phyloP scores from a whole-genome alignment of 2,888 invertebrate species.

The Rutpela maculata region DNA sequence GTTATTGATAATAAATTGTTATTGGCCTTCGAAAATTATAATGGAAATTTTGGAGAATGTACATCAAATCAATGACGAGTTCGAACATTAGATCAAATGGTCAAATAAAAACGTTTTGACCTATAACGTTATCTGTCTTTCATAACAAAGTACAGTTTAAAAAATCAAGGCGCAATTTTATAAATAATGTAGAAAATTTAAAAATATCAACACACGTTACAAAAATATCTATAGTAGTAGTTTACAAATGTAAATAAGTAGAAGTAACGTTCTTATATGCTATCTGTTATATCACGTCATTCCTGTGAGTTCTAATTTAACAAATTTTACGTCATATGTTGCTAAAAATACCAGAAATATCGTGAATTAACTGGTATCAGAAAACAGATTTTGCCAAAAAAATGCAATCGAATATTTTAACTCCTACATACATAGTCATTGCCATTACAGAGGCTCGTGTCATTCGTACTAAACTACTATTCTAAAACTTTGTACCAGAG shows the following conservation, averaged over 20 bases:
- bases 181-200: background rate
- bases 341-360: background rate
- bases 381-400: background rate
- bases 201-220: background rate
- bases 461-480: background rate
- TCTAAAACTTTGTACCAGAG: too few relatives aligned
- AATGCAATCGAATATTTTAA: background rate
- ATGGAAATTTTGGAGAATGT: too few relatives aligned
- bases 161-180: background rate
- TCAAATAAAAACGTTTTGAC: background rate
- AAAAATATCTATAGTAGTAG: background rate
- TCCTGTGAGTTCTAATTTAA: background rate
- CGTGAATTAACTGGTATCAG: background rate
- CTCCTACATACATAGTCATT: background rate
- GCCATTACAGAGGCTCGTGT: background rate
- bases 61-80: too few relatives aligned
- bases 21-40: too few relatives aligned
- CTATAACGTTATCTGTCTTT: background rate
- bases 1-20: too few relatives aligned
- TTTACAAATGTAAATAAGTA: background rate
- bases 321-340: background rate
- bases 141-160: background rate
- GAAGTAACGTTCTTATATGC: background rate
- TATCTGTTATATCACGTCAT: background rate
- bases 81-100: too few relatives aligned